These are phyloP conservation scores for Apolygus lucorum DNA, from an alignment of 1,140 invertebrate species.

Conservation along the genomic window DNA sequence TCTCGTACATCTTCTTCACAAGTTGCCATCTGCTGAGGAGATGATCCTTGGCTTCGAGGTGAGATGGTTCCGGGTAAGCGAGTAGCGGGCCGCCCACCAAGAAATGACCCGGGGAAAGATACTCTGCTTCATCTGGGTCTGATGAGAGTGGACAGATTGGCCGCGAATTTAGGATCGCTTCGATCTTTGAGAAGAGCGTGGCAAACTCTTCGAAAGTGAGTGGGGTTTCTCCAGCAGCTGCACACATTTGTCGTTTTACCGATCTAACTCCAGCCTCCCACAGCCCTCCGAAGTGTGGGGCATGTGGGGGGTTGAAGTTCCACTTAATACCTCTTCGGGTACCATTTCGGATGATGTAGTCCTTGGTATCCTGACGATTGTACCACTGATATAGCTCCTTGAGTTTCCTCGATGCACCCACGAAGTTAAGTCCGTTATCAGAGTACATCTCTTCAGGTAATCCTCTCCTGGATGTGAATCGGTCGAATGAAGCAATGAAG, in stretches of 20 bases:
- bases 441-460: slow-evolving; percentile 35
- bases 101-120: slow-evolving; percentile 38
- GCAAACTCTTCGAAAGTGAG: slow-evolving; percentile 37
- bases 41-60: slow-evolving; percentile 24
- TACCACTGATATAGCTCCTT: not conserved
- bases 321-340: not conserved
- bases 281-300: slow-evolving; percentile 24
- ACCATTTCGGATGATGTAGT: not conserved
- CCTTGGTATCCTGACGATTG: not conserved
- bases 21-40: slow-evolving; percentile 31
- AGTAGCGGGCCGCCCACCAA: slow-evolving; percentile 32
- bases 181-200: slow-evolving; percentile 36
- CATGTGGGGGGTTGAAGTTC: slow-evolving; percentile 18
- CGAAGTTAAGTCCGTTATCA: slow-evolving; percentile 41
- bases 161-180: slow-evolving; percentile 39
- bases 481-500: slow-evolving; percentile 38
- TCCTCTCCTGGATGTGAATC: slow-evolving; percentile 40
- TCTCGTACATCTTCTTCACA: slow-evolving; percentile 29
- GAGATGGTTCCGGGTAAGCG: slow-evolving; percentile 23
- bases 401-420: slow-evolving; percentile 31
- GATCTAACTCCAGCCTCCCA: slow-evolving; percentile 33
- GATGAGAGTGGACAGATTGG: slow-evolving; percentile 37
- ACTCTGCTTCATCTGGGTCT: slow-evolving; percentile 34
- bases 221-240: slow-evolving; percentile 30
- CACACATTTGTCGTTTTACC: slow-evolving; percentile 35